Evolutionary conservation across 2,888 invertebrate genomes (phyloP), one percentile per base, ranked within the genome.

Genomic region (Craniophora ligustri): DNA sequence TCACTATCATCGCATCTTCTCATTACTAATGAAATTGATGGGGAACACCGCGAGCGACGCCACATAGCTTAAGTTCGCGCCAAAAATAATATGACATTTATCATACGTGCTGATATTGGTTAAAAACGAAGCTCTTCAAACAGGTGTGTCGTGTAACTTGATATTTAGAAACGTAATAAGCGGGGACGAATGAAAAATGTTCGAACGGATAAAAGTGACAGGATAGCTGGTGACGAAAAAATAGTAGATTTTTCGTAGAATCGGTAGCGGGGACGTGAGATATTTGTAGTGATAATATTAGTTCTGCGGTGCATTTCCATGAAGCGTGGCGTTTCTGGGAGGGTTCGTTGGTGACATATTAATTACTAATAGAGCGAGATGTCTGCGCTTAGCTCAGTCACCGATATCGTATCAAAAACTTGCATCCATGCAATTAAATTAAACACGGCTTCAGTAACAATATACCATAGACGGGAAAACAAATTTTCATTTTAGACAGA

Each of bases 221-320:
- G 81, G 73, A 74, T 70, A 45, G 75, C 57, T 65, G 73, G 78
- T 67, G 75, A 78, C 67, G 68, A 79, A 78, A 84, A 85, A 87
- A 81, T 26, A 75, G 65, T 58, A 26, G 65, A 67, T 61, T 64
- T 72, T 92, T 91, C 89, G 66, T 50, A 72, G 92, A 92, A 92
- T 64, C 75, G 67, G 82, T 86, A 71, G 84, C 85, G 75, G 50
- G 75, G 72, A 84, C 85, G 88, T 87, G 90, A 86, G 86, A 87
- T 86, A 87, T 89, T 90, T 89, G 88, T 83, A 73, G 82, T 84
- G 88, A 91, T 89, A 91, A 91, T 89, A 90, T 91, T 90, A 88
- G 90, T 84, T 80, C 64, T 78, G 78, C 64, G 75, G 79, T 67
- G 79, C 78, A 67, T 79, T 91, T 91, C 91, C 81, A 68, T 85